Evolutionary conservation across 2,888 invertebrate species (phyloP).

Genomic region (Amphipoea oculea): DNA sequence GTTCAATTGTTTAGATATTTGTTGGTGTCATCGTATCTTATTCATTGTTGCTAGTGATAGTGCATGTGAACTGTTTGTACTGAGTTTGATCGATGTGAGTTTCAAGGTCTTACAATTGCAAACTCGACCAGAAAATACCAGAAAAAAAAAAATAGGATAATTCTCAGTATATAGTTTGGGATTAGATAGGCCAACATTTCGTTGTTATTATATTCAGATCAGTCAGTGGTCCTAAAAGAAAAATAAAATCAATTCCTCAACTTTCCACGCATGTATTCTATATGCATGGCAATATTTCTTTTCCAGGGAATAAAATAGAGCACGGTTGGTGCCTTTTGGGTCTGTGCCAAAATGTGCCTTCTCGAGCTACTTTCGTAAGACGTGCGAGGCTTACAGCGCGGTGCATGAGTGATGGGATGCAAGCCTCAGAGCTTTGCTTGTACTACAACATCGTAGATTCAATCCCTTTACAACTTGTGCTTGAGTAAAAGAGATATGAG

Average conservation of each 20-base stretch:
- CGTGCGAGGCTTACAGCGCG: constrained; percentile 49
- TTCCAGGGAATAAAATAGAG: constrained; percentile 33
- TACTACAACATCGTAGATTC: constrained; percentile 6
- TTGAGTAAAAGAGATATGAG: neutral
- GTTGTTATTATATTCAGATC: neutral
- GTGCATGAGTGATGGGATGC: constrained; percentile 55
- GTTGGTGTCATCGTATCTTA: neutral
- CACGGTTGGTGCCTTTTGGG: constrained; percentile 50
- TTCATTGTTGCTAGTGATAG: constrained; percentile 1
- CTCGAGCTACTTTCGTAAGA: constrained; percentile 46
- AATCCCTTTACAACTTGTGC: constrained; percentile 26
- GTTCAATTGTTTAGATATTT: constrained; percentile 31
- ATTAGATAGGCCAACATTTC: neutral
- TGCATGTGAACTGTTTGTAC: neutral
- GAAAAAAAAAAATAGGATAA: neutral
- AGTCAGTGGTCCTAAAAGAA: neutral
- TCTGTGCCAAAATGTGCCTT: constrained; percentile 52
- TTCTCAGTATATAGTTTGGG: neutral
- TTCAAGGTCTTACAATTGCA: neutral
- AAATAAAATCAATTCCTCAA: constrained; percentile 16
- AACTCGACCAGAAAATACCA: neutral
- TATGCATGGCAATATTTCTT: constrained; percentile 42
- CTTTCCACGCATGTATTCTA: constrained; percentile 7
- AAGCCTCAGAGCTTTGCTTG: constrained; percentile 28
- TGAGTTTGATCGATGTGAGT: neutral